Base-by-base conservation (phyloP, 2,888 invertebrate species). In the Chrysolina oricalcia region DNA sequence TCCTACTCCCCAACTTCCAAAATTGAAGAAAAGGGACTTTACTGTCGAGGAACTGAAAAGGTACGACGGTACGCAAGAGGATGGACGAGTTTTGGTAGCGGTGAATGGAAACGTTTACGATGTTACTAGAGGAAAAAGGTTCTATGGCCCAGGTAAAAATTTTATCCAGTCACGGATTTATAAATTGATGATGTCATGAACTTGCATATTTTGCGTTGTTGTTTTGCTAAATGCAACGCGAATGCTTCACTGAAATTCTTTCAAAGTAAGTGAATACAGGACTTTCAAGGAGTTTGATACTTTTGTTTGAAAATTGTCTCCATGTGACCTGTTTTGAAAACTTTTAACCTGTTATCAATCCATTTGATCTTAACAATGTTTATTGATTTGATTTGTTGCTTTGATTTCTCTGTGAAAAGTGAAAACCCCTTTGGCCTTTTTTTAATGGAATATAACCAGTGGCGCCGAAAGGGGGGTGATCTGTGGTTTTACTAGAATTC, bases 21-120 rank as follows among this genome's bases (percentile, higher is more conserved):
- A 95, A 89, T 86, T 98, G 86, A 94, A 96, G 83, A 94, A 96
- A 83, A 93, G 93, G 84, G 98, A 99, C 88, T 97, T 98, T 90
- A 97, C 96, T 3, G 90, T 96, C 56, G 92, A 95, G 82, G 97
- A 99, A 88, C 90, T 99, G 80, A 93, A 93, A 81, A 92, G 94
- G 82, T 98, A 93, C 87, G 96, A 98, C 87, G 98, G 98, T 6
- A 94, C 90, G 72, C 95, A 94, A 85, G 90, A 93, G 41, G 97
- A 98, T 86, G 97, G 97, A 35, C 91, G 98, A 81, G 94, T 98
- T 77, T 90, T 98, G 80, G 93, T 99, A 59, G 98, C 97, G 10
- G 96, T 98, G 70, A 98, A 98, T 89, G 97, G 98, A 35, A 97
- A 93, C 90, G 95, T 99, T 69, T 99, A 97, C 90, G 98, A 99